Evolutionary conservation across 2,888 invertebrate genomes (phyloP).

Genomic region (Nebria brevicollis): DNA sequence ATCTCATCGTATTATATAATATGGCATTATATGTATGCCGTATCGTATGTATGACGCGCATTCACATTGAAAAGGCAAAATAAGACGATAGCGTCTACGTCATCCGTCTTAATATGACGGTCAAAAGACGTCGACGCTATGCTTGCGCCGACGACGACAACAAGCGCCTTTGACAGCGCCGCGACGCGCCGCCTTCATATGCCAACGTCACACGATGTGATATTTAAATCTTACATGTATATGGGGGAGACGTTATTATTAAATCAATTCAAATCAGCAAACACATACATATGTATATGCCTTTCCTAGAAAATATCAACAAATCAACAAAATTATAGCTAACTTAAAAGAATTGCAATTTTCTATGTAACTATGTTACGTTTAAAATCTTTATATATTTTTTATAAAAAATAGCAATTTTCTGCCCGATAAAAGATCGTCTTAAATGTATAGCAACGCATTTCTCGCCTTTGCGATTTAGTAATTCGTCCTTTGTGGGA

Average conservation of each 20-base stretch:
- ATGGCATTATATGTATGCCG: not conserved
- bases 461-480: conserved; percentile 22
- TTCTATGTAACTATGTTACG: too few species aligned
- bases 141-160: not conserved
- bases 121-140: not conserved
- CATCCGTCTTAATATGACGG: not conserved
- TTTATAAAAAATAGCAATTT: too few species aligned
- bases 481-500: conserved; percentile 39
- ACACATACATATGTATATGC: not conserved
- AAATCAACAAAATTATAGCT: too few species aligned
- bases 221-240: not conserved
- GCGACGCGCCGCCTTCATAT: not conserved
- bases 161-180: not conserved
- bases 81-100: not conserved
- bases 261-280: not conserved
- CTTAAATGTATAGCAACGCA: not conserved
- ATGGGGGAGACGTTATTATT: not conserved
- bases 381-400: too few species aligned
- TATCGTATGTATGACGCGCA: not conserved
- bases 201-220: not conserved
- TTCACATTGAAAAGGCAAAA: not conserved
- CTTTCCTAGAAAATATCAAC: too few species aligned
- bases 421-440: not conserved
- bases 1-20: too few species aligned
- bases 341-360: too few species aligned